Evolutionary conservation across 2,113 vertebrate genomes (phyloP), one percentile per base, ranked within the genome.

Genomic region (Dipodomys ordii): DNA sequence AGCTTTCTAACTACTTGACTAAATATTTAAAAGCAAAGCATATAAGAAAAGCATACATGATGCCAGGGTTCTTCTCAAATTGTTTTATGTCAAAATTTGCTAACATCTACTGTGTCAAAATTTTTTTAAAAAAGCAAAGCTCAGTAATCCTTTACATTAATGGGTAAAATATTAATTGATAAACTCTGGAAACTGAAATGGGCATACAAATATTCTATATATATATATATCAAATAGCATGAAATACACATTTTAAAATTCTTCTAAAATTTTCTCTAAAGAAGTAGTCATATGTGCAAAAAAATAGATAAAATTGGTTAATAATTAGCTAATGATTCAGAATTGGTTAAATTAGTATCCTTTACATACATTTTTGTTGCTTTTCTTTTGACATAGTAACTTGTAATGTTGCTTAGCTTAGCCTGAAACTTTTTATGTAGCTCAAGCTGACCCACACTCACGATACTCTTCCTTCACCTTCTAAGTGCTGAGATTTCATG

Each of bases 11-110:
- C 3, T 57, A 15, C 39, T 76, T 44, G n/a, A 78, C 18, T 71
- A 74, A 83, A 65, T 76, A 60, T 64, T 87, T 93, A 16, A 72
- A 88, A 92, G 67, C 88, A 53, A 74, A 87, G 72, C 7, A 10
- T 76, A 71, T 9, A 28, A 53, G 49, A 57, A 76, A 87, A 67
- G 18, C 83, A 35, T 6, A 71, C 39, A 20, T 79, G 32, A 74
- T 81, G 62, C 22, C 0, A 68, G 30, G 7, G 20, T 4, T 76
- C 28, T 27, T 67, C 20, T 27, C 13, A 92, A 62, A 30, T 62
- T 88, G 1, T 83, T 19, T 46, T 83, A 83, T 49, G 67, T 81
- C 82, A 53, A 86, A 77, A 62, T 64, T 18, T 69, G 4, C 44
- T 72, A 53, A 46, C 18, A 83, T 85, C 2, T 9, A 62, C 13